Evolutionary conservation across 2,113 vertebrate genomes (phyloP).

Genomic region (Oryzias celebensis): DNA sequence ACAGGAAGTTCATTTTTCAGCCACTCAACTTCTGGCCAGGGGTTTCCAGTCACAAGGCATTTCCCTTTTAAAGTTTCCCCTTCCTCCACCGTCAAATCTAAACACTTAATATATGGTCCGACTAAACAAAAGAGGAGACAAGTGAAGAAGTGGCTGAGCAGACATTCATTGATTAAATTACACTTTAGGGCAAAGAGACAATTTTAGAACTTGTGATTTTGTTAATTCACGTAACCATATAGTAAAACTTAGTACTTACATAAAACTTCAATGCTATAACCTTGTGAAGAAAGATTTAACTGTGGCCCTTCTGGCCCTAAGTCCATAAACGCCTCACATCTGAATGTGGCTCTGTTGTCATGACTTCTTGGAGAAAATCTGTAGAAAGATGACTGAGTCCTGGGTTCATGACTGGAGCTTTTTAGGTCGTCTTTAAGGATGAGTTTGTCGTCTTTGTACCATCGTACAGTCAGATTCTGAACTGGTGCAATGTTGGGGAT

Average conservation of each 20-base stretch:
- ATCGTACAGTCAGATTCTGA: conserved; percentile 32
- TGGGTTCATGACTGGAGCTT: accelerated
- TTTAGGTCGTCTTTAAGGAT: accelerated
- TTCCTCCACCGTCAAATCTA: neutral
- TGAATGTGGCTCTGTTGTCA: conserved; percentile 46
- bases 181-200: neutral
- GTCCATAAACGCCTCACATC: conserved; percentile 66
- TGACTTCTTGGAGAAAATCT: neutral
- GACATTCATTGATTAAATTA: too few species aligned
- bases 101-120: conserved; percentile 44
- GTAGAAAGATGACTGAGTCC: conserved; percentile 3
- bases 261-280: conserved; percentile 8
- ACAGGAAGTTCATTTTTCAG: neutral
- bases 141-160: neutral
- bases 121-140: conserved; percentile 24
- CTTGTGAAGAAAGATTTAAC: neutral
- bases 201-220: neutral
- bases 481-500: conserved; percentile 42
- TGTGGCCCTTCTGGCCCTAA: conserved; percentile 39
- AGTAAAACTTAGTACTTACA: conserved; percentile 58
- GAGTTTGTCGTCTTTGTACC: conserved; percentile 23
- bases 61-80: conserved; percentile 14
- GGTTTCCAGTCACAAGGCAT: conserved; percentile 47
- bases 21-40: neutral
- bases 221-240: too few species aligned